Conservation (phyloP, 2,113 vertebrate species). For the Phrynosoma blainvillii region DNA sequence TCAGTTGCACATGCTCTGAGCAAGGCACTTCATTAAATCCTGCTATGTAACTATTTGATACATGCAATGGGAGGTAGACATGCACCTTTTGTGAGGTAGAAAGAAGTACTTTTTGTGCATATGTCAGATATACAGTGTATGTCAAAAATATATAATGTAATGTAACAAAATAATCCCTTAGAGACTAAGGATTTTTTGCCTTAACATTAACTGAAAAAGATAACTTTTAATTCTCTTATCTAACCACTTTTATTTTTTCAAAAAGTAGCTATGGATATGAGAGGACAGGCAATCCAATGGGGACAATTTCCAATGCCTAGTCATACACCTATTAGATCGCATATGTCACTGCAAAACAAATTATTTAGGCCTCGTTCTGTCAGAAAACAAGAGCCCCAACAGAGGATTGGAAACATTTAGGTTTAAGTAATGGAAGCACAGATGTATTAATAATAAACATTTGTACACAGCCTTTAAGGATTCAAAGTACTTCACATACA, state of each 20-base stretch:
- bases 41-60: too few species aligned
- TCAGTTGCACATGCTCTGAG: too few species aligned
- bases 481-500: too few species aligned
- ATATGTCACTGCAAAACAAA: neutral
- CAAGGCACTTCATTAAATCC: too few species aligned
- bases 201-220: neutral
- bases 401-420: neutral
- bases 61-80: too few species aligned
- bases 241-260: neutral
- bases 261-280: neutral
- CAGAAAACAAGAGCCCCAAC: neutral
- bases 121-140: neutral
- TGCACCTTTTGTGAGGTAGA: too few species aligned
- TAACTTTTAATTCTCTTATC: neutral
- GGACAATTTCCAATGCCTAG: too few species aligned
- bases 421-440: neutral
- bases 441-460: neutral
- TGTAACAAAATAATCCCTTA: too few species aligned
- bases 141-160: too few species aligned
- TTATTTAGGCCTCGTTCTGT: neutral
- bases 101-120: neutral
- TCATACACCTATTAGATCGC: too few species aligned
- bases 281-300: too few species aligned
- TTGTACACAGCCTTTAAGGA: neutral
- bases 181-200: too few species aligned